A percentile compares a stretch with the other conserved stretches of the same genome.
These are phyloP conservation scores for Carcharodon carcharias DNA, from an alignment of 2,797 vertebrate genomes.

Conservation along the genomic window DNA sequence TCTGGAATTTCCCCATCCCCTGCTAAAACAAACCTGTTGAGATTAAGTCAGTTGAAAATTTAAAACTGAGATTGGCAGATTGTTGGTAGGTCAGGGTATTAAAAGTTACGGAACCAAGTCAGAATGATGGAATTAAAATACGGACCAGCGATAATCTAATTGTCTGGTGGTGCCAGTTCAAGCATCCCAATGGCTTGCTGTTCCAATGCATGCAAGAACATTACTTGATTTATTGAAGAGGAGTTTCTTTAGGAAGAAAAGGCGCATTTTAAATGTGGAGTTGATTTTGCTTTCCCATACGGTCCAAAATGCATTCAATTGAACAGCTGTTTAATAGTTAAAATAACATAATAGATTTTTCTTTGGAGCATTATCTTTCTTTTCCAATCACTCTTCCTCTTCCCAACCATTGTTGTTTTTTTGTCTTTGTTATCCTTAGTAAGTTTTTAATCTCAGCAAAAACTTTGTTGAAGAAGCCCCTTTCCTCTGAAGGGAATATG, in stretches of 20 bases:
- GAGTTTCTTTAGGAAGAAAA: neutral
- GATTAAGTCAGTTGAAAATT: neutral
- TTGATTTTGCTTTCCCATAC: neutral
- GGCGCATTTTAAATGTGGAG: neutral
- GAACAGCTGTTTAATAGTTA: neutral
- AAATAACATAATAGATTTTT: neutral
- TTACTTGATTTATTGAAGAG: neutral
- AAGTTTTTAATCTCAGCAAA: neutral
- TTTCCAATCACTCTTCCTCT: neutral
- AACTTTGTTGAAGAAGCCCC: neutral
- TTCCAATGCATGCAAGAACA: neutral
- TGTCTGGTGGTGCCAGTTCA: neutral
- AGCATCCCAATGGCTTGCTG: neutral
- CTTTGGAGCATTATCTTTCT: neutral
- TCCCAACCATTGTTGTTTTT: neutral
- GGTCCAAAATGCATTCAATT: neutral
- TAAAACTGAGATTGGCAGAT: neutral
- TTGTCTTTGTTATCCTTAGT: neutral
- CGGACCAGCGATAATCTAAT: neutral
- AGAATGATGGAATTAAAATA: neutral
- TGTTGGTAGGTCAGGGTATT: neutral
- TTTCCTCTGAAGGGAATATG: neutral
- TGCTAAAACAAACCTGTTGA: neutral
- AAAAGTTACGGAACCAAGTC: neutral
- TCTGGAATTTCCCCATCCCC: neutral